A percentile compares a stretch with the other conserved stretches of the same genome.
These are phyloP conservation scores for Distichodus sexfasciatus DNA, from an alignment of 2,797 vertebrate species.

Conservation along the genomic window DNA sequence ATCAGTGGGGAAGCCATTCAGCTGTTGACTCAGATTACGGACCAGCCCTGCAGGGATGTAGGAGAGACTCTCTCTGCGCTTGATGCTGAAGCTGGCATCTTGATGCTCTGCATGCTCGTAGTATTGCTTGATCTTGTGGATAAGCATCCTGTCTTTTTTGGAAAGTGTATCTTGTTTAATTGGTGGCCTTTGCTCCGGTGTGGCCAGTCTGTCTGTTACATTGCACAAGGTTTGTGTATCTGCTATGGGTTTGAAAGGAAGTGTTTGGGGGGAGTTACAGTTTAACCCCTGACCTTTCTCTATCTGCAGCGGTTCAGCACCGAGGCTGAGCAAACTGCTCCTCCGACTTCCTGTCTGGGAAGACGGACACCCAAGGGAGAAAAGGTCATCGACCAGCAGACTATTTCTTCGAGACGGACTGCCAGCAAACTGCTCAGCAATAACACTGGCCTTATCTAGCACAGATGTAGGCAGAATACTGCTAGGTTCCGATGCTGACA, in stretches of 20 bases:
- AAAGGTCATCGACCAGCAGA: slow-evolving; percentile 75
- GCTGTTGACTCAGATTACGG: slow-evolving; percentile 80
- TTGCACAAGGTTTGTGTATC: background rate
- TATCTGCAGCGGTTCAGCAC: slow-evolving; percentile 64
- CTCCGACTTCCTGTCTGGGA: slow-evolving; percentile 68
- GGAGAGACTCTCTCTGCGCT: slow-evolving; percentile 90
- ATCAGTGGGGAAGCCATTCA: slow-evolving; percentile 75
- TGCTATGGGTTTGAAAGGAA: background rate
- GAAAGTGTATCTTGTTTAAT: slow-evolving; percentile 74
- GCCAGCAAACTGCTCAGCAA: slow-evolving; percentile 75
- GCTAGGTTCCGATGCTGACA: slow-evolving; percentile 27
- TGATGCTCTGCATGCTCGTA: slow-evolving; percentile 86
- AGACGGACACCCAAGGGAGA: slow-evolving; percentile 64
- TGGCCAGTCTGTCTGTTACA: background rate
- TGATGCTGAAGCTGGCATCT: slow-evolving; percentile 83
- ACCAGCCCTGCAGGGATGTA: slow-evolving; percentile 93
- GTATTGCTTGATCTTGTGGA: slow-evolving; percentile 89
- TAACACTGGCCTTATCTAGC: slow-evolving; percentile 82
- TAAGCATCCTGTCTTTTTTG: slow-evolving; percentile 82
- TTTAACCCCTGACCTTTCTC: slow-evolving; percentile 53
- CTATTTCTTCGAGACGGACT: slow-evolving; percentile 81
- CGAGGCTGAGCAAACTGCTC: slow-evolving; percentile 74
- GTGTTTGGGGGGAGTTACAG: slow-evolving; percentile 49
- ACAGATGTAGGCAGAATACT: slow-evolving; percentile 83
- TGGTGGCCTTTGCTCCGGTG: slow-evolving; percentile 35